A percentile compares a stretch with the other conserved stretches of the same genome.
Evolutionary conservation across 2,797 vertebrate genomes (phyloP).

Genomic region (Tolypeutes matacus): DNA sequence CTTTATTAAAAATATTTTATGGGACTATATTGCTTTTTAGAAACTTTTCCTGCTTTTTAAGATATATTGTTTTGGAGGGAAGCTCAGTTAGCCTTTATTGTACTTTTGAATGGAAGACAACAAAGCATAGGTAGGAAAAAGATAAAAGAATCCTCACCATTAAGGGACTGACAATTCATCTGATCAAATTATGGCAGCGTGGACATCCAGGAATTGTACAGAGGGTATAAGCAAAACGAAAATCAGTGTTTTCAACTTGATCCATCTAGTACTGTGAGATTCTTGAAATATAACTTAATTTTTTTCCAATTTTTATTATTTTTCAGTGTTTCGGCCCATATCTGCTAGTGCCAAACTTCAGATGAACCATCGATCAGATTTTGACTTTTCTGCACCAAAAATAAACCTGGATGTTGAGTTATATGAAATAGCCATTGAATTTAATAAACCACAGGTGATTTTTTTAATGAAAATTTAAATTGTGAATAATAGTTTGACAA

Average conservation of each 20-base stretch:
- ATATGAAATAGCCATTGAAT: slow-evolving; percentile 94
- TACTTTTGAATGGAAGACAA: not conserved
- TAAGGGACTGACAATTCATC: slow-evolving; percentile 22
- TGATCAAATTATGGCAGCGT: slow-evolving; percentile 29
- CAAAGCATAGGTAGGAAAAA: slow-evolving; percentile 51
- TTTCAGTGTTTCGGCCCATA: slow-evolving; percentile 96
- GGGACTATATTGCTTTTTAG: not conserved
- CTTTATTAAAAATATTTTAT: slow-evolving; percentile 17
- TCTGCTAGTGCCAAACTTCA: slow-evolving; percentile 96
- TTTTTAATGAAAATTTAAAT: slow-evolving; percentile 56
- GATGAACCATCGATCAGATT: slow-evolving; percentile 97
- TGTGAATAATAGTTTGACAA: slow-evolving; percentile 52
- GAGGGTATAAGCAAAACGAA: slow-evolving; percentile 40
- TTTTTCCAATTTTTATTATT: slow-evolving; percentile 69
- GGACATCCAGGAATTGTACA: not conserved
- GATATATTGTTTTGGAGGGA: not conserved
- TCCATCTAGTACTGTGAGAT: not conserved
- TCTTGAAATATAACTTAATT: slow-evolving; percentile 53
- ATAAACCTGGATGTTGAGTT: slow-evolving; percentile 95
- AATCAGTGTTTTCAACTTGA: not conserved
- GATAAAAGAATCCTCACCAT: not conserved
- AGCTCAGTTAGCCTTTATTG: slow-evolving; percentile 4
- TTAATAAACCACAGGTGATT: slow-evolving; percentile 95
- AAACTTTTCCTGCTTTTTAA: not conserved
- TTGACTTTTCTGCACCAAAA: slow-evolving; percentile 97